Evolutionary conservation across 2,797 vertebrate species (phyloP).

Genomic region (Odontamblyopus lacepedii): DNA sequence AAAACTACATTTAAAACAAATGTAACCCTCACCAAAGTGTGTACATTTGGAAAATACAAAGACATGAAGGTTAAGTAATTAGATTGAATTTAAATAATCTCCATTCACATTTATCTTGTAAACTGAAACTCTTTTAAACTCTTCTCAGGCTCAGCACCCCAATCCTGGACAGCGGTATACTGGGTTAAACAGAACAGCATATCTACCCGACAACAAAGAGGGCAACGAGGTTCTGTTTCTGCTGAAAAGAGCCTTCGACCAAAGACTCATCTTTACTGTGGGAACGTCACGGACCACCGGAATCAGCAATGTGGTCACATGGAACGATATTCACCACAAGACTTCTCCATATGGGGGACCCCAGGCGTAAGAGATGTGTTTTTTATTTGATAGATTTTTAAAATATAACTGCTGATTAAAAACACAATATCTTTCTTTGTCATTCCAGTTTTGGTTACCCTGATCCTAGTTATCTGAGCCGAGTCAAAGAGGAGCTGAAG

Average conservation of each 20-base stretch:
- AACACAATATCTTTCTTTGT: background rate
- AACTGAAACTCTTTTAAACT: no score
- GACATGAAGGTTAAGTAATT: no score
- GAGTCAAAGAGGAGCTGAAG: constrained; percentile 78
- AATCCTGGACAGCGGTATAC: constrained; percentile 74
- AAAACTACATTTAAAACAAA: no score
- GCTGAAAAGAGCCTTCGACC: constrained; percentile 81
- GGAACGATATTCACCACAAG: constrained; percentile 94
- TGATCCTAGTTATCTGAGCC: constrained; percentile 66
- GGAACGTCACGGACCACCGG: constrained; percentile 84
- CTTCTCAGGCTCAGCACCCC: constrained; percentile 74
- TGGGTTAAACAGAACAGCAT: constrained; percentile 72
- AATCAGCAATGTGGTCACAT: constrained; percentile 77
- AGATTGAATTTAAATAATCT: no score
- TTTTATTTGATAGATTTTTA: background rate
- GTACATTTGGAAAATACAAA: background rate
- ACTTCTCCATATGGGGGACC: constrained; percentile 76
- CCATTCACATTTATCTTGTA: no score
- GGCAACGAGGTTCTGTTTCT: constrained; percentile 52
- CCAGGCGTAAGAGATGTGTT: constrained; percentile 55
- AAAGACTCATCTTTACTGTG: constrained; percentile 88
- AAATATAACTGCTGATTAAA: background rate
- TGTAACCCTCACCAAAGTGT: no score
- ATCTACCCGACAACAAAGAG: constrained; percentile 84
- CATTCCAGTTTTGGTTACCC: constrained; percentile 79